These are phyloP conservation scores for Eupithecia insigniata DNA, from an alignment of 2,888 invertebrate genomes.

Conservation along the genomic window DNA sequence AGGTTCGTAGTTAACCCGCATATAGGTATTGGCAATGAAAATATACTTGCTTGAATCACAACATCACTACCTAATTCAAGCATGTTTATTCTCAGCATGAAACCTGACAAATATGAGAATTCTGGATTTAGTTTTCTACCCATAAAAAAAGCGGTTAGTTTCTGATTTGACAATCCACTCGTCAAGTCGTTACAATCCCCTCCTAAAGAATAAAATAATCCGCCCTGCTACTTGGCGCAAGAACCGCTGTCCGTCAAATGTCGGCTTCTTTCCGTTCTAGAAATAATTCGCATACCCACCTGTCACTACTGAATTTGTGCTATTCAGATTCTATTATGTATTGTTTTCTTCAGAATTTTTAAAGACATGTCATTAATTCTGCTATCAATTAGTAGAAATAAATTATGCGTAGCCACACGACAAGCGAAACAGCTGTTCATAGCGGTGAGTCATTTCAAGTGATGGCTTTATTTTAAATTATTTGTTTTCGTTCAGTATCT, in stretches of 20 bases:
- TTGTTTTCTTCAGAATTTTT: constrained; percentile 17
- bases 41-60: neutral
- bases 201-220: neutral
- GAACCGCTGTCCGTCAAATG: neutral
- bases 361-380: constrained; percentile 3
- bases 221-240: neutral
- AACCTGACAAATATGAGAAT: neutral
- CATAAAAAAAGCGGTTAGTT: neutral
- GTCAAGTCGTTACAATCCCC: neutral
- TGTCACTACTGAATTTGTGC: constrained; percentile 19
- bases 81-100: neutral
- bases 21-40: too few relatives aligned
- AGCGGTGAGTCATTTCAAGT: too few relatives aligned
- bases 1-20: too few relatives aligned
- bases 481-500: too few relatives aligned
- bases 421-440: too few relatives aligned
- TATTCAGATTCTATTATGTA: constrained; percentile 4
- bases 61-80: neutral
- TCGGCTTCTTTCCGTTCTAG: constrained; percentile 2
- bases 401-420: constrained; percentile 16
- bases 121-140: neutral
- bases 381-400: constrained; percentile 16
- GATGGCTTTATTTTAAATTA: too few relatives aligned
- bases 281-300: constrained; percentile 17
- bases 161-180: constrained; percentile 9